These are phyloP conservation scores for Isaurus tuberculatus DNA, from an alignment of 92 coral and sea anemone species.

Conservation along the genomic window DNA sequence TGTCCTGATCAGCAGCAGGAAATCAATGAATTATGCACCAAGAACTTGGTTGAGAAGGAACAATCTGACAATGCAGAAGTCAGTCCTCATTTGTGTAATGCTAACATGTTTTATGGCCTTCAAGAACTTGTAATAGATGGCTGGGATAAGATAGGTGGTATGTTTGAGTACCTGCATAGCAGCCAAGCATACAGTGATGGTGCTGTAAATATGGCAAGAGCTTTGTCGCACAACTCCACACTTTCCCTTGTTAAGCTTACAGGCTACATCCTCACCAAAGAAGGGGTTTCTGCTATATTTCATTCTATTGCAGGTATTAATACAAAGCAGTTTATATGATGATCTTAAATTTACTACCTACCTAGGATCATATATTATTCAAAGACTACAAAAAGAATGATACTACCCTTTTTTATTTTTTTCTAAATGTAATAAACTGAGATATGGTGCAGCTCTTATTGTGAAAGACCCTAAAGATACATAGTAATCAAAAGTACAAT, in stretches of 20 bases:
- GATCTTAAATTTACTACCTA: no score
- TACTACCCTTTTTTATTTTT: no score
- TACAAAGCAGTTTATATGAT: no score
- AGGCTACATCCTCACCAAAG: not conserved
- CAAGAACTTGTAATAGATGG: constrained; percentile 24
- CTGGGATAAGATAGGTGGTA: not conserved
- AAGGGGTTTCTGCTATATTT: constrained; percentile 28
- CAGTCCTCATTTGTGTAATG: not conserved
- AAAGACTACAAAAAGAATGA: no score
- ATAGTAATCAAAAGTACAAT: no score
- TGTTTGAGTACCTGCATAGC: not conserved
- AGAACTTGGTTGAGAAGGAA: not conserved
- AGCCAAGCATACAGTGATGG: not conserved
- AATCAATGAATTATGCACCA: not conserved
- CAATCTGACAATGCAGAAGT: no score
- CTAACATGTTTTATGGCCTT: constrained; percentile 10
- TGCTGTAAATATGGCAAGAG: not conserved
- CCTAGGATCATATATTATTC: no score
- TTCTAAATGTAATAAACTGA: no score
- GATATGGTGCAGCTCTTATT: no score
- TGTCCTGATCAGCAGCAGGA: not conserved
- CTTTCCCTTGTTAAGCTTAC: constrained; percentile 12
- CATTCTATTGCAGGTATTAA: constrained; percentile 37
- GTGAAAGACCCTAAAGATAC: no score
- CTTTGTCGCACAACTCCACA: constrained; percentile 38